Percentiles rank a stretch among this genome's conserved stretches.
phyloP scores from a whole-genome alignment of 2,888 invertebrate species.

The Tridacna crocea region DNA sequence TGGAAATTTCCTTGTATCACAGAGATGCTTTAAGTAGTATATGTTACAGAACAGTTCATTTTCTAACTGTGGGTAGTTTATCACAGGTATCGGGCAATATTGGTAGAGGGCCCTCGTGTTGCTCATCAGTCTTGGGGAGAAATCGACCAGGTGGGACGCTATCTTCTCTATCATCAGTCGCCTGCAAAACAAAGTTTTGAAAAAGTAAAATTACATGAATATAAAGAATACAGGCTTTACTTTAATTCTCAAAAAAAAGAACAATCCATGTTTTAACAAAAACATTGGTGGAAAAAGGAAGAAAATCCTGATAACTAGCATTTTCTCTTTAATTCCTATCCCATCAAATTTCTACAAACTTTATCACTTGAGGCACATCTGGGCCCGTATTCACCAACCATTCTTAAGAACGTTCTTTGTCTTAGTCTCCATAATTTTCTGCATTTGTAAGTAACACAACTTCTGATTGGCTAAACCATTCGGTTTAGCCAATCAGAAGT shows the following conservation, averaged over 20 bases:
- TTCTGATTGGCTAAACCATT: too few species aligned
- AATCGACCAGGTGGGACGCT: slow-evolving; percentile 98
- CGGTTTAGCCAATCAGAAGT: too few species aligned
- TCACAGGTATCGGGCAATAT: slow-evolving; percentile 96
- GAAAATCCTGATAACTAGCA: too few species aligned
- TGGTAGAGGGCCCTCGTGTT: slow-evolving; percentile 98
- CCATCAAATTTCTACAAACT: too few species aligned
- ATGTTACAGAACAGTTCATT: slow-evolving; percentile 99
- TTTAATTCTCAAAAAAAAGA: background rate
- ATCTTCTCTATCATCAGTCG: slow-evolving; percentile 98
- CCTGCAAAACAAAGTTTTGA: slow-evolving; percentile 84
- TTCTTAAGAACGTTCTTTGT: too few species aligned
- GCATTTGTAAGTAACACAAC: too few species aligned
- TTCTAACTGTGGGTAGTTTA: slow-evolving; percentile 96
- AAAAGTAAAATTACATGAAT: background rate
- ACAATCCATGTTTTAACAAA: background rate
- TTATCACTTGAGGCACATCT: too few species aligned
- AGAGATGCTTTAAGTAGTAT: slow-evolving; percentile 98
- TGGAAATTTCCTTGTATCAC: slow-evolving; percentile 94
- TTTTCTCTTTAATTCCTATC: too few species aligned
- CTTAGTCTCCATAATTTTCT: too few species aligned
- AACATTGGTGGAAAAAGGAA: too few species aligned
- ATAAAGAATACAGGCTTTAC: background rate
- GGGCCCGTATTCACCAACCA: too few species aligned
- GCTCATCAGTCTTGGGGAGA: slow-evolving; percentile 95